Conservation (phyloP, 2,888 invertebrate species). For the Liopterus haemorrhoidalis region DNA sequence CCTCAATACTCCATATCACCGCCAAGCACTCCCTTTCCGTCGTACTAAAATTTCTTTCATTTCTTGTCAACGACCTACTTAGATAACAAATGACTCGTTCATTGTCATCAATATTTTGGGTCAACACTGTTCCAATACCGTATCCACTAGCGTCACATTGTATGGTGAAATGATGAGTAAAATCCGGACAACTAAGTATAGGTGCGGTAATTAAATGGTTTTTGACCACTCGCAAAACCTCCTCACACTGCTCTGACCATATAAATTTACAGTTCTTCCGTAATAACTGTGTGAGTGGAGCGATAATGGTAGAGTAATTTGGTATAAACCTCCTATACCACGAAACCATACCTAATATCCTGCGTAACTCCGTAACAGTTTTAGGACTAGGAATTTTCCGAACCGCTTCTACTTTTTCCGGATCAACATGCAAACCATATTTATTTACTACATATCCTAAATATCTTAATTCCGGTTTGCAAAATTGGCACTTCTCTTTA, state of each 20-base stretch:
- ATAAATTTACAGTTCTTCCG: constrained; percentile 4
- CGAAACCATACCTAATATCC: constrained; percentile 2
- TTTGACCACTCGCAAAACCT: constrained; percentile 9
- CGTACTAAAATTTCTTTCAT: constrained; percentile 13
- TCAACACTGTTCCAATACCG: constrained; percentile 8
- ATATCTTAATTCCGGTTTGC: constrained; percentile 18
- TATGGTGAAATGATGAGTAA: constrained; percentile 2
- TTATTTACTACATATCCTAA: constrained; percentile 23
- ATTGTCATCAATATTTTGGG: constrained; percentile 3
- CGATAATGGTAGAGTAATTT: constrained; percentile 2
- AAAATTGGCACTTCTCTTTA: constrained; percentile 20
- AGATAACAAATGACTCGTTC: constrained; percentile 9
- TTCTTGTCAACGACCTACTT: constrained; percentile 9
- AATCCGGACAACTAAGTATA: constrained; percentile 10
- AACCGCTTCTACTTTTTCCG: constrained; percentile 20
- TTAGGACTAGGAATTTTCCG: too few relatives aligned
- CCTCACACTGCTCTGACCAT: constrained; percentile 11
- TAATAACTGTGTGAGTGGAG: not conserved
- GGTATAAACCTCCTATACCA: constrained; percentile 11
- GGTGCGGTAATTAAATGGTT: constrained; percentile 1
- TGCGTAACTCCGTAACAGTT: not conserved
- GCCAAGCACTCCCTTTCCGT: constrained; percentile 22
- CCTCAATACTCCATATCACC: constrained; percentile 14
- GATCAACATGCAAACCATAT: constrained; percentile 19
- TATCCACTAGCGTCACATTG: constrained; percentile 9